These are phyloP conservation scores for Drosophila tropicalis DNA, from an alignment of 1,140 invertebrate species.

Conservation along the genomic window DNA sequence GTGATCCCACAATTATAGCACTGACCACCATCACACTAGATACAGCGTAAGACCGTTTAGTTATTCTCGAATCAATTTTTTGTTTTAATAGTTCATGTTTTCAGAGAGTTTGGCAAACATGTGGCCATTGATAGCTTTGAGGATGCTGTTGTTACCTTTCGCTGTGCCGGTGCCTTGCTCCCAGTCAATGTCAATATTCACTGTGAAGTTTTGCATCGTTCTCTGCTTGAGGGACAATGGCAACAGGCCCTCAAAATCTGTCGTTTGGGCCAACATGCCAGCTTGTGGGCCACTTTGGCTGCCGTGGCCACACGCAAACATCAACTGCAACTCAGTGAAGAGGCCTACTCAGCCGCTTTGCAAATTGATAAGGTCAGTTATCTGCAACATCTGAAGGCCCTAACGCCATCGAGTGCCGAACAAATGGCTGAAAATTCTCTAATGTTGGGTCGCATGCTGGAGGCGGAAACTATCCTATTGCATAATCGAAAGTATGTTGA, in stretches of 20 bases:
- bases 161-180: slow-evolving; percentile 71
- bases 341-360: slow-evolving; percentile 94
- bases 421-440: slow-evolving; percentile 92
- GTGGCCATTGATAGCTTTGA: slow-evolving; percentile 91
- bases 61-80: not conserved
- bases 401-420: slow-evolving; percentile 85
- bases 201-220: slow-evolving; percentile 76
- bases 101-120: slow-evolving; percentile 85
- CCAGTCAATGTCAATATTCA: slow-evolving; percentile 73
- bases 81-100: slow-evolving; percentile 21
- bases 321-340: slow-evolving; percentile 92
- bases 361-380: slow-evolving; percentile 95
- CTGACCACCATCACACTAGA: slow-evolving; percentile 84
- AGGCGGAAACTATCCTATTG: slow-evolving; percentile 92
- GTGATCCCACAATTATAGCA: slow-evolving; percentile 88
- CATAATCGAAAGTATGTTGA: slow-evolving; percentile 90
- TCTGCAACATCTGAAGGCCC: slow-evolving; percentile 90
- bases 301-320: slow-evolving; percentile 91
- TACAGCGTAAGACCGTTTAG: slow-evolving; percentile 86
- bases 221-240: slow-evolving; percentile 76
- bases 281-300: slow-evolving; percentile 94
- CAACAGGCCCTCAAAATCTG: slow-evolving; percentile 76
- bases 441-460: slow-evolving; percentile 89
- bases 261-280: slow-evolving; percentile 86
- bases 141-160: slow-evolving; percentile 85